Evolutionary conservation across 2,797 vertebrate genomes (phyloP), one percentile per base, ranked within the genome.

Genomic region (Rhinophrynus dorsalis): DNA sequence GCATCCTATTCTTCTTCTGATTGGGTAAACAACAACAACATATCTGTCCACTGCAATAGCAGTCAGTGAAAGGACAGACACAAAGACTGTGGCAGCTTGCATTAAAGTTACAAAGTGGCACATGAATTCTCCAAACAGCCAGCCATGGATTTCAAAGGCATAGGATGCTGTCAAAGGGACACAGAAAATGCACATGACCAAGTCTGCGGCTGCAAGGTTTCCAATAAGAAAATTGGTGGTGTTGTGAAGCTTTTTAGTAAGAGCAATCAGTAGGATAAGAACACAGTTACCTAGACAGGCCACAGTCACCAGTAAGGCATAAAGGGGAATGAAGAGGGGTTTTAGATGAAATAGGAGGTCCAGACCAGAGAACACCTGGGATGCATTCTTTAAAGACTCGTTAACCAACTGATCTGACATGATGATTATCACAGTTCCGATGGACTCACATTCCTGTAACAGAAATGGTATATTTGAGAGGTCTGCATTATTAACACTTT

Each of bases 191-290:
- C 91, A 94, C 93, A 95, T 95, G 68, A 93, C 35, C 68, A 95
- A 80, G 80, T 95, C 92, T 0, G 92, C 91, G 0, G 82, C 80
- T 0, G 94, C 94, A 79, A 96, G 73, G 84, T 95, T 96, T 17
- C 92, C 90, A 3, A 94, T 94, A 17, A 96, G 88, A 75, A 96
- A 94, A 54, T 94, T 94, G 6, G 92, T 94, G 50, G 94, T 93
- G 83, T 86, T 94, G 83, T 93, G 92, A 70, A 91, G 85, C 77
- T 94, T 87, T 83, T 93, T 93, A 76, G 92, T 92, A 63, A 88
- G 57, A 24, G 87, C 84, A 3, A 94, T 93, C 78, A 94, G 90
- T n/a, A 92, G 80, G 73, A 96, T 85, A 44, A 95, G 89, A 30
- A 95, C 84, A 27, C 94, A 82, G 75, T 96, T 96, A n/a, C 94